These are phyloP conservation scores for Drosophila austrosaltans DNA, from an alignment of 2,888 invertebrate genomes.

Conservation along the genomic window DNA sequence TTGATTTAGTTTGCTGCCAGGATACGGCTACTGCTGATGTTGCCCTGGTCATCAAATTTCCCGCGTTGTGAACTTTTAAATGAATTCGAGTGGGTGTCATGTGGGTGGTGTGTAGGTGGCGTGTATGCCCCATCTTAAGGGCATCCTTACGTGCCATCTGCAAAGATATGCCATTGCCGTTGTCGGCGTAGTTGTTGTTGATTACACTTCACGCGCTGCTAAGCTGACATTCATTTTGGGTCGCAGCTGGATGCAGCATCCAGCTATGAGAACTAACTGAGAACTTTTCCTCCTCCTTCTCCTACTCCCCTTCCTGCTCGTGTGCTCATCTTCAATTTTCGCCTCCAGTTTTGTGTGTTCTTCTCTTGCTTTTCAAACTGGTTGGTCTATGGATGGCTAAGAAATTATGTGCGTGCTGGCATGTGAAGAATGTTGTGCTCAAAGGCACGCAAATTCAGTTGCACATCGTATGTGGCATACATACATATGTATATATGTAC, in stretches of 20 bases:
- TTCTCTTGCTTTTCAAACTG: slow-evolving; percentile 13
- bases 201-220: slow-evolving; percentile 75
- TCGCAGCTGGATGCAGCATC: slow-evolving; percentile 54
- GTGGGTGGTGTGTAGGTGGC: background rate
- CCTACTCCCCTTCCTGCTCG: background rate
- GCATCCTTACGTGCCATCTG: slow-evolving; percentile 53
- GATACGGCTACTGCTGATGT: no score
- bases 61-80: slow-evolving; percentile 67
- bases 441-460: slow-evolving; percentile 41
- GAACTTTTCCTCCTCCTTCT: slow-evolving; percentile 19
- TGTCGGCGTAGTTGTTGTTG: slow-evolving; percentile 58
- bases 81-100: slow-evolving; percentile 54
- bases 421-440: slow-evolving; percentile 39
- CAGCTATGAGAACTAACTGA: slow-evolving; percentile 1
- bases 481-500: no score
- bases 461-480: slow-evolving; percentile 36
- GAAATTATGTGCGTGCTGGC: slow-evolving; percentile 73
- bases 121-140: slow-evolving; percentile 6
- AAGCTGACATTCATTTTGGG: slow-evolving; percentile 63
- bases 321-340: background rate
- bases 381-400: slow-evolving; percentile 26
- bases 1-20: slow-evolving; percentile 70
- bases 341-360: no score
- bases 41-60: slow-evolving; percentile 73
- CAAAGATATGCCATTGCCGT: slow-evolving; percentile 38